phyloP scores from a whole-genome alignment of 2,113 vertebrate genomes.

The Lepidothrix coronata region DNA sequence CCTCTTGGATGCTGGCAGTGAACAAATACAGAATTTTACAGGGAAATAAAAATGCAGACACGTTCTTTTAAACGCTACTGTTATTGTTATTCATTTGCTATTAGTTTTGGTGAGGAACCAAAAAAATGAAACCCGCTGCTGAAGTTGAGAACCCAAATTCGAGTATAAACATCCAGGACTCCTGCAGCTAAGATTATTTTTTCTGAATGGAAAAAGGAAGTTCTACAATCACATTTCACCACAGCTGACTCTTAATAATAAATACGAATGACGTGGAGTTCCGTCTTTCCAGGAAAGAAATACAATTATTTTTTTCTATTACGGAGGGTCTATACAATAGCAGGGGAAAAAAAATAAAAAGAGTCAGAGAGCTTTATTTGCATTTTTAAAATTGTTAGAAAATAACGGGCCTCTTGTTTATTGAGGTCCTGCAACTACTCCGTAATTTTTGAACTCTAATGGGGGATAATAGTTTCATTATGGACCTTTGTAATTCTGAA shows the following conservation, averaged over 20 bases:
- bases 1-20: not conserved
- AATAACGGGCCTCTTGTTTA: conserved; percentile 30
- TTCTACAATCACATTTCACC: conserved; percentile 68
- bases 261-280: conserved; percentile 68
- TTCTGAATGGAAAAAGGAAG: conserved; percentile 71
- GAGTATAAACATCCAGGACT: conserved; percentile 62
- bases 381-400: not conserved
- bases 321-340: not conserved
- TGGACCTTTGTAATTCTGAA: conserved; percentile 22
- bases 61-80: not conserved
- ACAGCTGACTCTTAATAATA: conserved; percentile 71
- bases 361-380: not conserved
- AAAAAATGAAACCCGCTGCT: conserved; percentile 43
- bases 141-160: conserved; percentile 40
- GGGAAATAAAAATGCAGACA: conserved; percentile 44
- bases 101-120: conserved; percentile 58
- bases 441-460: conserved; percentile 10
- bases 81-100: conserved; percentile 55
- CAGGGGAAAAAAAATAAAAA: not conserved
- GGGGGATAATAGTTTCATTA: conserved; percentile 38
- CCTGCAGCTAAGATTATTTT: conserved; percentile 69
- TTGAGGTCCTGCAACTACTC: conserved; percentile 3
- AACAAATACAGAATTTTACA: conserved; percentile 20
- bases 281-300: conserved; percentile 70
- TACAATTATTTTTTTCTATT: conserved; percentile 36